Evolutionary conservation across 2,113 vertebrate genomes (phyloP).

Genomic region (Myotis yumanensis): DNA sequence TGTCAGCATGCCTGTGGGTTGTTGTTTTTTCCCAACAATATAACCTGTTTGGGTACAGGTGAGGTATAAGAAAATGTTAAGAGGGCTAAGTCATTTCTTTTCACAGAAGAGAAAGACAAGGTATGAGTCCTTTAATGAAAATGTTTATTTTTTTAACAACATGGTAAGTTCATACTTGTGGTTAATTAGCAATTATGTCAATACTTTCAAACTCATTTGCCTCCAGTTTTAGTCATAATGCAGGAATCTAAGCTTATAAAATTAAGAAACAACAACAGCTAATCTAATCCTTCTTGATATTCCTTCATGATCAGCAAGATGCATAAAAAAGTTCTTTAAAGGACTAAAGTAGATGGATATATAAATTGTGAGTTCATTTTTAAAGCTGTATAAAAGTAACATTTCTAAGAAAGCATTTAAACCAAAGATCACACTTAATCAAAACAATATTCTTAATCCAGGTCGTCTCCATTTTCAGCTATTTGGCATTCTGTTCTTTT

Average conservation of each 20-base stretch:
- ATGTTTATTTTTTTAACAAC: not conserved
- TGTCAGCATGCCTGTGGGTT: not conserved
- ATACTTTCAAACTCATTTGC: not conserved
- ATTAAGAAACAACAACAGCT: not conserved
- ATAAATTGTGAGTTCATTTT: not conserved
- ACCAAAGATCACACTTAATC: not conserved
- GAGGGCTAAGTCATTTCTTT: not conserved
- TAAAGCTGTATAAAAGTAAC: not conserved
- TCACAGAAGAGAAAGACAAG: constrained; percentile 9
- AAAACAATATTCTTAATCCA: constrained; percentile 17
- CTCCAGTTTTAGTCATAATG: not conserved
- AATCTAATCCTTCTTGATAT: not conserved
- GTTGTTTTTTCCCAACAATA: not conserved
- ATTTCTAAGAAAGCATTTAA: not conserved
- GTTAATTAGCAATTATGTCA: constrained; percentile 31
- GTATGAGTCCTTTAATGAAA: constrained; percentile 21
- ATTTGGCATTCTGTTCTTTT: not conserved
- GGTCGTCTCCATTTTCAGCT: not conserved
- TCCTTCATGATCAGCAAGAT: not conserved
- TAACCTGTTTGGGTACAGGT: not conserved
- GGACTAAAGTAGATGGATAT: not conserved
- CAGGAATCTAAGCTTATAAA: not conserved
- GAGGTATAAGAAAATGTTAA: not conserved
- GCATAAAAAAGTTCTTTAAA: not conserved
- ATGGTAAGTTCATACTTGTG: not conserved